Conservation (phyloP, 1,140 invertebrate species). For the Drosophila nebulosa region DNA sequence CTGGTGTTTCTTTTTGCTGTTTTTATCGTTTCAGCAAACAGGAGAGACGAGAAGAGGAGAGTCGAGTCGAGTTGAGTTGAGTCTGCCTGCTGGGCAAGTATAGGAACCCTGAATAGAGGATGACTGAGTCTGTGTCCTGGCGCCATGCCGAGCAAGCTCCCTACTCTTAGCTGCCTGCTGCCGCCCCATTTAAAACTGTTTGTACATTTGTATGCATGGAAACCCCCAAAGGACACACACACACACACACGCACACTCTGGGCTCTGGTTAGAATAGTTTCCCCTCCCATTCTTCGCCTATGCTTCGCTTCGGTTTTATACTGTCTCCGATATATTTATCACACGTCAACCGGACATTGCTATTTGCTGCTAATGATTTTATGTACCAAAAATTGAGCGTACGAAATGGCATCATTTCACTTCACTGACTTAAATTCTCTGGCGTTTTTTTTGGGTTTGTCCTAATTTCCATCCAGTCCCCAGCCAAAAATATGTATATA, state of each 20-base stretch:
- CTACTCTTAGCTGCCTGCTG: not conserved
- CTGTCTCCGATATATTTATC: conserved; percentile 61
- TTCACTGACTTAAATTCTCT: conserved; percentile 3
- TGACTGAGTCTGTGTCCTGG: conserved; percentile 18
- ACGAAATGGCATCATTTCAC: conserved; percentile 4
- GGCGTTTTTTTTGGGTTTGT: not conserved
- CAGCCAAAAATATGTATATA: conserved; percentile 48
- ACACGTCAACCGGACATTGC: conserved; percentile 45
- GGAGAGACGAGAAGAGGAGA: no score
- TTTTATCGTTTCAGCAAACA: conserved; percentile 44
- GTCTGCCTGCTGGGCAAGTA: conserved; percentile 19
- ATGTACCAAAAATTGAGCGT: conserved; percentile 17
- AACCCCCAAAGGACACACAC: conserved; percentile 32
- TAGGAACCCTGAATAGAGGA: not conserved
- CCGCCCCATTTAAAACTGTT: conserved; percentile 39
- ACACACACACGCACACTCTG: conserved; percentile 30
- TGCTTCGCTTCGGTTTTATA: conserved; percentile 34
- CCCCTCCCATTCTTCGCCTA: no score
- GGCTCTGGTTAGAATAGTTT: conserved; percentile 10
- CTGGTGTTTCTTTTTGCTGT: conserved; percentile 19
- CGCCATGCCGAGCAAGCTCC: conserved; percentile 40
- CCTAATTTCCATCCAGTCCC: conserved; percentile 43
- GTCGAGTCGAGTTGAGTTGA: no score
- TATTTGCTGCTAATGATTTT: conserved; percentile 54
- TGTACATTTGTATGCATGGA: conserved; percentile 31